A percentile compares a stretch with the other conserved stretches of the same genome.
Conservation (phyloP, 2,888 invertebrate genomes). For the Dynastes tityus region DNA sequence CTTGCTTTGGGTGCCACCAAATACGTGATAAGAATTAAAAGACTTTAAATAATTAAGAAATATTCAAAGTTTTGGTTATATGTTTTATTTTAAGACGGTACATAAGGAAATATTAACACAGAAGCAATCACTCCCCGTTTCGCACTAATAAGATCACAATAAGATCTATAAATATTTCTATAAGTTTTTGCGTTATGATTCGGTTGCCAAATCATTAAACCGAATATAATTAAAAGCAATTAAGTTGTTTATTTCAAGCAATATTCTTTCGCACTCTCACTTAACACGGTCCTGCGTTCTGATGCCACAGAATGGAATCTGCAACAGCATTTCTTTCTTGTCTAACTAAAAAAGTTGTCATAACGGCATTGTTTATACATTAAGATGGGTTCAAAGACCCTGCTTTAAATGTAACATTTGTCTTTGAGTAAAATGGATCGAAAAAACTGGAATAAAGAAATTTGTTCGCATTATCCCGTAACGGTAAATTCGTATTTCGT, state of each 20-base stretch:
- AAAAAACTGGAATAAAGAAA: constrained; percentile 37
- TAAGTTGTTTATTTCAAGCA: no score
- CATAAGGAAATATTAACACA: no score
- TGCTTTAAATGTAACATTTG: constrained; percentile 53
- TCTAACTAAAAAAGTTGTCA: constrained; percentile 56
- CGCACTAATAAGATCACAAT: no score
- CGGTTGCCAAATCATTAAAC: no score
- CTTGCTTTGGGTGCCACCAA: background rate
- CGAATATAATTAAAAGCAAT: no score
- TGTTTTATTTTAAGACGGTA: background rate
- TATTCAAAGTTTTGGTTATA: no score
- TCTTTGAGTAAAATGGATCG: constrained; percentile 31
- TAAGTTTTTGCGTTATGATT: no score
- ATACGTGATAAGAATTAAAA: background rate
- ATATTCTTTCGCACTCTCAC: background rate
- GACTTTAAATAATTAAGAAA: no score
- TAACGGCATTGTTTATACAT: constrained; percentile 57
- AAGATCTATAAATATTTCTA: no score
- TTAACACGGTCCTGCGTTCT: constrained; percentile 23
- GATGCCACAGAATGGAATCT: constrained; percentile 49
- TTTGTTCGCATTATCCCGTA: constrained; percentile 42
- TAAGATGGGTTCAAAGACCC: constrained; percentile 56
- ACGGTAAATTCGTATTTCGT: constrained; percentile 19
- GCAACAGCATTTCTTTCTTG: constrained; percentile 53
- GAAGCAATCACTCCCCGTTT: no score